Evolutionary conservation across 2,888 invertebrate species (phyloP).

Genomic region (Zaprionus obscuricornis): DNA sequence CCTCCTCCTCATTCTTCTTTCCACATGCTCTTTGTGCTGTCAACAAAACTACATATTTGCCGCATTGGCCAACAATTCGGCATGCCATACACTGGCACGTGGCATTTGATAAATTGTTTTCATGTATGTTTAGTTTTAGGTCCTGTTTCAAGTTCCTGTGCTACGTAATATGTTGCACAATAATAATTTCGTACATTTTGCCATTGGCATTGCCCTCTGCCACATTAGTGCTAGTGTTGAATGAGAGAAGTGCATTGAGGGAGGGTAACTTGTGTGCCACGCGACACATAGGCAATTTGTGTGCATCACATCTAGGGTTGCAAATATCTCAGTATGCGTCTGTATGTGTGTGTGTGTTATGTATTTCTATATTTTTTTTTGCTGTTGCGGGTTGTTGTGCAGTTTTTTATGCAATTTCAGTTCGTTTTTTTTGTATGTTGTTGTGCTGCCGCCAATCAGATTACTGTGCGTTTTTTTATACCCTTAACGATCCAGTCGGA

Average conservation of each 20-base stretch:
- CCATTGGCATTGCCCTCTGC: conserved; percentile 2
- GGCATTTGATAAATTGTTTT: conserved; percentile 52
- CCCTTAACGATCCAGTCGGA: conserved; percentile 13
- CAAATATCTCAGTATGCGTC: conserved; percentile 1
- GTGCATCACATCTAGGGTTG: conserved; percentile 41
- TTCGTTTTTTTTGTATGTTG: conserved; percentile 15
- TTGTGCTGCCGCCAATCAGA: conserved; percentile 53
- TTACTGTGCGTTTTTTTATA: conserved; percentile 51
- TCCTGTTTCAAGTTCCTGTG: too few relatives aligned
- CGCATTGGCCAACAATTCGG: conserved; percentile 54
- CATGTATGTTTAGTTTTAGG: too few relatives aligned
- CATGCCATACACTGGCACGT: conserved; percentile 46
- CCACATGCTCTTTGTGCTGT: conserved; percentile 38
- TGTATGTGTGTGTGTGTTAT: not conserved
- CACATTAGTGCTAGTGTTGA: too few relatives aligned
- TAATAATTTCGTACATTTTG: not conserved
- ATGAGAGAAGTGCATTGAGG: not conserved
- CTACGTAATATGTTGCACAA: conserved; percentile 44
- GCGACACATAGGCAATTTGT: conserved; percentile 46
- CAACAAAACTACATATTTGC: conserved; percentile 36
- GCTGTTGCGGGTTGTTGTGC: conserved; percentile 43
- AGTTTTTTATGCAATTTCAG: conserved; percentile 68
- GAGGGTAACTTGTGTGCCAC: conserved; percentile 40
- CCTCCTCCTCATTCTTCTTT: conserved; percentile 10
- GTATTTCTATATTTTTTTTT: conserved; percentile 7